These are phyloP conservation scores for Prionailurus bengalensis DNA, from an alignment of 2,113 vertebrate species.

Conservation along the genomic window DNA sequence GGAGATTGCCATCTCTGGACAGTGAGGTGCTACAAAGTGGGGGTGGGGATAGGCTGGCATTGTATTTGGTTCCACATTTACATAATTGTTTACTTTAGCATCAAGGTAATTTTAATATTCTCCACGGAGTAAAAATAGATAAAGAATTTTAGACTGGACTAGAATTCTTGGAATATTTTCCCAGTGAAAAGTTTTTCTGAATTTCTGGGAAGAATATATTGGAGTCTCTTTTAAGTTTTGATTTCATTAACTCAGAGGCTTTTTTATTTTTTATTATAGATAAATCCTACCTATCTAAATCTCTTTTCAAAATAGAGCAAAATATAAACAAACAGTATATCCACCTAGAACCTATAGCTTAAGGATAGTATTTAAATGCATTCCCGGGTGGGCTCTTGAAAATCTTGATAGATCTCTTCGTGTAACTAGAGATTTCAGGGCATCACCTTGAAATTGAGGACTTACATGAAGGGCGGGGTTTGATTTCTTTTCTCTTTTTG, in stretches of 20 bases:
- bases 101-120: slow-evolving; percentile 24
- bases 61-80: not conserved
- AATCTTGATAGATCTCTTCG: not conserved
- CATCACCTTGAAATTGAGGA: not conserved
- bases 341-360: not conserved
- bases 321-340: not conserved
- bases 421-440: slow-evolving; percentile 11
- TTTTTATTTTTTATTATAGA: slow-evolving; percentile 55
- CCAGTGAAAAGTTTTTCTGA: not conserved
- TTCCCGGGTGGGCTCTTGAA: not conserved
- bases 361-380: not conserved
- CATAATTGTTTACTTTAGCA: slow-evolving; percentile 35
- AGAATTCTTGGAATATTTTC: slow-evolving; percentile 45
- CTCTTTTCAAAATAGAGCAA: slow-evolving; percentile 53
- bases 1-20: not conserved
- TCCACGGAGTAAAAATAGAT: not conserved
- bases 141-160: slow-evolving; percentile 42
- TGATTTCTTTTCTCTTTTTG: slow-evolving; percentile 58
- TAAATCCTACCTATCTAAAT: slow-evolving; percentile 26
- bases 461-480: not conserved
- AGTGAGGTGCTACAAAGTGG: not conserved
- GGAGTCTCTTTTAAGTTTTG: not conserved
- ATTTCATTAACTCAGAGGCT: not conserved
- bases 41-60: not conserved
- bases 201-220: slow-evolving; percentile 2